phyloP scores from a whole-genome alignment of 2,113 vertebrate species.

The Ciconia maguari region DNA sequence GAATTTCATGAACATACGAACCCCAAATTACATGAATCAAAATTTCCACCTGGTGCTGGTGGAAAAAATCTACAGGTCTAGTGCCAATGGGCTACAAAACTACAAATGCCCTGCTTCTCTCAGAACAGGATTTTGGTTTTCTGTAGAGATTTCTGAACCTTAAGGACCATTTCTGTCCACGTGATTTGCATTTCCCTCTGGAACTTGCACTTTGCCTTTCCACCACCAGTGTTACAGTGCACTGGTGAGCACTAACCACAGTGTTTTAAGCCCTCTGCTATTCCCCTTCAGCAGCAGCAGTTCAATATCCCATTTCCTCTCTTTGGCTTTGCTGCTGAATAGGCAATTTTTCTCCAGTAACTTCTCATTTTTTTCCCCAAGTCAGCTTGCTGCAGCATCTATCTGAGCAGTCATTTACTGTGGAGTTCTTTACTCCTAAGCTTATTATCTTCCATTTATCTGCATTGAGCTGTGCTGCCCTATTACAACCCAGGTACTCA shows the following conservation, averaged over 20 bases:
- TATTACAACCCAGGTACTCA: constrained; percentile 34
- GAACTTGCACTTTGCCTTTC: background rate
- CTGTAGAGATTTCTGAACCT: background rate
- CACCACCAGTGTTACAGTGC: fast-evolving
- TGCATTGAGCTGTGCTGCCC: background rate
- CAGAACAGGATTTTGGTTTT: background rate
- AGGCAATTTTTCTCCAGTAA: background rate
- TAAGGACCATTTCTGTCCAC: background rate
- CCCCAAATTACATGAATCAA: background rate
- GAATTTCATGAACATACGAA: background rate
- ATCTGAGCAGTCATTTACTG: background rate
- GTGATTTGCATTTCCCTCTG: background rate
- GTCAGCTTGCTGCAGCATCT: background rate
- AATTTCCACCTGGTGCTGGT: background rate
- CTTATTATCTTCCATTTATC: constrained; percentile 52
- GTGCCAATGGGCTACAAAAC: background rate
- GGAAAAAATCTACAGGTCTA: background rate
- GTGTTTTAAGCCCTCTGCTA: background rate
- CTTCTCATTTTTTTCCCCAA: background rate
- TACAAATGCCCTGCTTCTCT: background rate
- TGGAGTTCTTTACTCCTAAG: background rate
- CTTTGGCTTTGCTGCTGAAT: background rate
- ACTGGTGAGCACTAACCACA: background rate
- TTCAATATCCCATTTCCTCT: background rate
- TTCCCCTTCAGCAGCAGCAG: background rate